Evolutionary conservation across 1,140 invertebrate genomes (phyloP).

Genomic region (Drosophila pseudoobscura): DNA sequence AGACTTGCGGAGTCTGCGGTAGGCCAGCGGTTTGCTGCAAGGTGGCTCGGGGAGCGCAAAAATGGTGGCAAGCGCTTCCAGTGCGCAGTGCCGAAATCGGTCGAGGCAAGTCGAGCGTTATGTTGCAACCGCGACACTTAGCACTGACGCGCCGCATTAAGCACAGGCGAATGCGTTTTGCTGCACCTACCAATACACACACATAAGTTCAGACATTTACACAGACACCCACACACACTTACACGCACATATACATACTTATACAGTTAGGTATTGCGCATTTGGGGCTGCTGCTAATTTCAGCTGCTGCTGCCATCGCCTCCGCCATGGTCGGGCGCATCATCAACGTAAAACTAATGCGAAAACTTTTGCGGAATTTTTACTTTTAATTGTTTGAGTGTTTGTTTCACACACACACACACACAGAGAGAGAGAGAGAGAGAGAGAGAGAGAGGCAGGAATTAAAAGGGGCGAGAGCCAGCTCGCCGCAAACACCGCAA

Average conservation of each 20-base stretch:
- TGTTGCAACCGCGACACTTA: conserved; percentile 74
- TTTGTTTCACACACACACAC: conserved; percentile 50
- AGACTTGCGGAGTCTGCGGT: conserved; percentile 40
- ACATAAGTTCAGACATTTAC: conserved; percentile 7
- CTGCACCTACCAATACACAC: neutral
- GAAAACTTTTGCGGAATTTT: conserved; percentile 75
- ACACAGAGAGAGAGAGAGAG: conserved; percentile 1
- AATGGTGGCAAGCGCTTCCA: conserved; percentile 28
- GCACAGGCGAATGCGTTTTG: conserved; percentile 61
- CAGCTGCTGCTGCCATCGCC: conserved; percentile 34
- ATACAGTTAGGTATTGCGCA: conserved; percentile 32
- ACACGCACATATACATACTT: conserved; percentile 15
- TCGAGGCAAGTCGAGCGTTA: conserved; percentile 61
- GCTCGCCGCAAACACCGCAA: conserved; percentile 67
- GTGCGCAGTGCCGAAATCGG: conserved; percentile 36
- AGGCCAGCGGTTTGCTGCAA: conserved; percentile 10
- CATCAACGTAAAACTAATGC: conserved; percentile 77
- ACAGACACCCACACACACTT: neutral
- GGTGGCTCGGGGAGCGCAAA: conserved; percentile 15
- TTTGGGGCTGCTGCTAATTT: conserved; percentile 72
- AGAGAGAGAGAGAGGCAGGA: conserved; percentile 2
- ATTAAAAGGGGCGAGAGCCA: conserved; percentile 20
- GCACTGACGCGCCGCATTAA: conserved; percentile 74
- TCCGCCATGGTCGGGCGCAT: conserved; percentile 31
- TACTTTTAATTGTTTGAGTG: conserved; percentile 80